Conservation (phyloP, 37 sponge, comb jelly and placozoan species). For the Haliclona indistincta region DNA sequence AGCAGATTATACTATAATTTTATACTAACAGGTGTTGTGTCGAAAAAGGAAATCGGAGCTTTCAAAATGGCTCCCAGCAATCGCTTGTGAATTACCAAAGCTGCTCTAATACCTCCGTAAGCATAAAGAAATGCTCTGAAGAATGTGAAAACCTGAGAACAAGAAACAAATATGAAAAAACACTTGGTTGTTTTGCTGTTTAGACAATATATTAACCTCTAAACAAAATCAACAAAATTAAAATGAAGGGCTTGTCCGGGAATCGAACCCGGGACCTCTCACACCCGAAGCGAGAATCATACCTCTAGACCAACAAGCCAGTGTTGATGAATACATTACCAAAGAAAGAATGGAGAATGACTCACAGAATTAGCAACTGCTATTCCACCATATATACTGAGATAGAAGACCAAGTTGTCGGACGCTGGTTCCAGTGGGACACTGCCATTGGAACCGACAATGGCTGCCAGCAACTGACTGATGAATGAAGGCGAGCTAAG, state of each 20-base stretch:
- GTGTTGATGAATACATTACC: no score
- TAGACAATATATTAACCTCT: no score
- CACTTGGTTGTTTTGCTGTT: no score
- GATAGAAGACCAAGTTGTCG: slow-evolving; percentile 69
- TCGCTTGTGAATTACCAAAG: slow-evolving; percentile 73
- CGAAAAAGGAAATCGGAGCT: slow-evolving; percentile 90
- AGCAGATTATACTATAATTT: no score
- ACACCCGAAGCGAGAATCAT: no score
- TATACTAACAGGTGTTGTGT: slow-evolving; percentile 84
- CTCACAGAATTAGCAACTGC: slow-evolving; percentile 86
- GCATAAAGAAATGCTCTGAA: slow-evolving; percentile 93
- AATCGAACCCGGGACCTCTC: no score
- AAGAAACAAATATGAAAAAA: background rate
- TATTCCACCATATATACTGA: slow-evolving; percentile 87
- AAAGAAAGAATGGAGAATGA: no score
- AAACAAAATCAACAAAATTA: no score
- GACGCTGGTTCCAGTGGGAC: slow-evolving; percentile 6
- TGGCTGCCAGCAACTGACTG: no score
- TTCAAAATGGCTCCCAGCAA: slow-evolving; percentile 69
- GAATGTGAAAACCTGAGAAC: slow-evolving; percentile 83
- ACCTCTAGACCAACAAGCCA: no score
- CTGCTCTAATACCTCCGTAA: slow-evolving; percentile 93
- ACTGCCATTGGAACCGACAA: no score
- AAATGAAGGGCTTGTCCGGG: no score
- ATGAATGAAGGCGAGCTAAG: slow-evolving; percentile 4